Base-by-base conservation (phyloP, 2,797 vertebrate species). In the Cossypha niveicapilla region DNA sequence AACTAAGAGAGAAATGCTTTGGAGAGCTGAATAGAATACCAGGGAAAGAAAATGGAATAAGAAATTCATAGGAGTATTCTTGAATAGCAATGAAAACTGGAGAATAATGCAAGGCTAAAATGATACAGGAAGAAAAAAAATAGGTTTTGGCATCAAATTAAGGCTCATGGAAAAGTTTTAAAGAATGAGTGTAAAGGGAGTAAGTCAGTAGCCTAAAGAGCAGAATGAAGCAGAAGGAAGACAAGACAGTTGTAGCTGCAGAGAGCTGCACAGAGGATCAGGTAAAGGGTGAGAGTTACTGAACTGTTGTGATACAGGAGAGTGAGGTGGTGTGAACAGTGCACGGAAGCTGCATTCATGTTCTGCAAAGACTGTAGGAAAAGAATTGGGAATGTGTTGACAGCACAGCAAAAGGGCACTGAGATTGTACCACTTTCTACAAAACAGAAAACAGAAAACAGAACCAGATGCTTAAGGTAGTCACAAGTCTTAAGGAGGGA, bases 11-110 rank as follows among this genome's bases (percentile, higher is more conserved):
- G 70, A 93, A 93, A 88, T 41, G 79, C 90, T 88, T 88, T 81
- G 56, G 67, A 92, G 60, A 93, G 66, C 80, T 93, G 94, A 93
- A 96, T 66, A 95, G 90, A 84, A 22, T 88, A 84, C 84, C 67
- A 77, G 65, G 44, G 56, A 81, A 57, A 90, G 90, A 88, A 94
- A 94, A 94, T 91, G 81, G 92, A 90, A 90, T 88, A 84, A 81
- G 86, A 86, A 91, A 92, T 90, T 94, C 90, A 92, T 50, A 81
- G 44, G 73, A 75, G 79, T 76, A 81, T 90, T 93, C 74, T 76
- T 93, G 95, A 96, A 96, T 92, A 90, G 42, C 86, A 81, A 11
- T 90, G 92, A 81, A 90, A 96, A 90, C 74, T 56, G 45, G 45
- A 68, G 90, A 92, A 92, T 77, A 91, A 92, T 86, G 51, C 47